Conservation (phyloP, 2,888 invertebrate species). For the Himalopsyche anomala region DNA sequence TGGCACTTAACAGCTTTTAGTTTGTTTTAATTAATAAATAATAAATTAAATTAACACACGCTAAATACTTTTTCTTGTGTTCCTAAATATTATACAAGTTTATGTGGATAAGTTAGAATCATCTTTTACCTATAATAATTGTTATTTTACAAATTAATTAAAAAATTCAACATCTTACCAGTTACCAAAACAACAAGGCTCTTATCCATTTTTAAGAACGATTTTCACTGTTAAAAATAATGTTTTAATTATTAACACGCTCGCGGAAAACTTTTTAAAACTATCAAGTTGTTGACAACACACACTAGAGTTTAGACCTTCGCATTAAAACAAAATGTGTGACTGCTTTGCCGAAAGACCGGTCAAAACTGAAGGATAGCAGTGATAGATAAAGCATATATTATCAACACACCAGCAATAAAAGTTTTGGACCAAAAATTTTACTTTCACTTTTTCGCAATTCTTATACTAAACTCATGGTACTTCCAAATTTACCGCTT, state of each 20-base stretch:
- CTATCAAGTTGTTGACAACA: neutral
- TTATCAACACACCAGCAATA: neutral
- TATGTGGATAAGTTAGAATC: too few species aligned
- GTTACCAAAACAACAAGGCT: slow-evolving; percentile 68
- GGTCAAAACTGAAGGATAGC: slow-evolving; percentile 16
- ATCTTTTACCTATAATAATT: too few species aligned
- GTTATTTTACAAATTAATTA: too few species aligned
- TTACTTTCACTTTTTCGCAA: slow-evolving; percentile 30
- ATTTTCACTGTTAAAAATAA: too few species aligned
- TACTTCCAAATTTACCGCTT: slow-evolving; percentile 10
- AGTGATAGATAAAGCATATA: neutral
- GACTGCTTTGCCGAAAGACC: neutral
- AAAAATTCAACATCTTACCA: slow-evolving; percentile 47
- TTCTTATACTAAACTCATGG: neutral
- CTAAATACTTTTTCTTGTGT: too few species aligned
- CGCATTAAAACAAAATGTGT: neutral
- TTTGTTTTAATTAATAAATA: too few species aligned
- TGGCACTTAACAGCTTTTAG: too few species aligned
- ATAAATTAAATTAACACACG: too few species aligned
- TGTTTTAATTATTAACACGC: too few species aligned
- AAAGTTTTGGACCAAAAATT: neutral
- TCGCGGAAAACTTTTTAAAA: neutral
- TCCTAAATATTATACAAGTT: too few species aligned
- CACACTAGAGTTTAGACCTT: neutral
- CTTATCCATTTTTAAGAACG: neutral